These are phyloP conservation scores for Gadus chalcogrammus DNA, from an alignment of 2,113 vertebrate genomes.

Conservation along the genomic window DNA sequence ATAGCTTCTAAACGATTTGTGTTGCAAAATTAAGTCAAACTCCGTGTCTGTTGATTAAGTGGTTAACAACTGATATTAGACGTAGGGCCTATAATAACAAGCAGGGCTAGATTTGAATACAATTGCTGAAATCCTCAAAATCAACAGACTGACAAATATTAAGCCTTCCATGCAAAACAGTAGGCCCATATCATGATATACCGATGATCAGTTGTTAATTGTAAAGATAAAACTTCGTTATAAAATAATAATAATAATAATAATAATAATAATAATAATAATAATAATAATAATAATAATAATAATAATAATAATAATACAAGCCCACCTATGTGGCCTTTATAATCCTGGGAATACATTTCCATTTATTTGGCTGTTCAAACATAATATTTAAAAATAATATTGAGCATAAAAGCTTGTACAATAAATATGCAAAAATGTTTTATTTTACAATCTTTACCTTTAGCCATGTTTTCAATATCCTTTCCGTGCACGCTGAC, in stretches of 20 bases:
- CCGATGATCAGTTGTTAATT: background rate
- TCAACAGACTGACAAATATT: no score
- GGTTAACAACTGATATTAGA: constrained; percentile 62
- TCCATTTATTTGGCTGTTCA: background rate
- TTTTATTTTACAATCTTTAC: constrained; percentile 61
- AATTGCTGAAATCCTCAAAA: no score
- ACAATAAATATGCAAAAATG: background rate
- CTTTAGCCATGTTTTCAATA: constrained; percentile 93
- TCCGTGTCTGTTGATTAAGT: constrained; percentile 70
- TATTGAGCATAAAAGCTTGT: background rate
- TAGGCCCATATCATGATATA: background rate
- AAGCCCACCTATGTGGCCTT: no score
- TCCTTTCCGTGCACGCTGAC: constrained; percentile 84
- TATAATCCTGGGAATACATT: background rate
- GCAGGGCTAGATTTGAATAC: constrained; percentile 6
- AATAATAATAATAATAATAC: no score
- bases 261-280: no score
- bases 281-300: no score
- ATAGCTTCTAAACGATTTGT: constrained; percentile 74
- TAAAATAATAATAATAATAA: background rate
- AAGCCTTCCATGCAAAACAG: background rate
- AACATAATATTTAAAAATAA: background rate
- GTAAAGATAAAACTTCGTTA: background rate
- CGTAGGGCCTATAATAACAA: constrained; percentile 50
- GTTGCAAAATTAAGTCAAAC: constrained; percentile 70